These are phyloP conservation scores for Rhabditoides inermis DNA, from an alignment of 2,888 invertebrate species.

Conservation along the genomic window DNA sequence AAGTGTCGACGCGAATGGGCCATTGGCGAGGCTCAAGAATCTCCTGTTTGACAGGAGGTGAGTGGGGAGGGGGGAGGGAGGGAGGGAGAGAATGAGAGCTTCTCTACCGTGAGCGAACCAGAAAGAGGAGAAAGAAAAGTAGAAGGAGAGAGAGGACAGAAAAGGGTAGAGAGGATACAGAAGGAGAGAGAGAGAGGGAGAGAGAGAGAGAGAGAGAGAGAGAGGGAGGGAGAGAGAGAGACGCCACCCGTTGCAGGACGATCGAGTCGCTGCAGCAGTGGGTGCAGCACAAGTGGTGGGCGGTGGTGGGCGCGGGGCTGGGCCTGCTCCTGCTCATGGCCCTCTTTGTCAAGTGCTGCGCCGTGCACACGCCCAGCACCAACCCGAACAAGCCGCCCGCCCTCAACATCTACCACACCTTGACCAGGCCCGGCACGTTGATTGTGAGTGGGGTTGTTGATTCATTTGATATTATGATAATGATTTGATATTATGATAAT, in stretches of 20 bases:
- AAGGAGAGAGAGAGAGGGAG: too few species aligned
- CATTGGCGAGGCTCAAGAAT: constrained; percentile 79
- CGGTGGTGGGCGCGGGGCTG: constrained; percentile 81
- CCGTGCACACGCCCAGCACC: constrained; percentile 96
- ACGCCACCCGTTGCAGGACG: too few species aligned
- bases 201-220: too few species aligned
- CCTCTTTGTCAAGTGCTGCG: constrained; percentile 95
- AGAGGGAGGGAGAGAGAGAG: too few species aligned
- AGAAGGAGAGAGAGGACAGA: too few species aligned
- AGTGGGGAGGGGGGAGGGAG: too few species aligned
- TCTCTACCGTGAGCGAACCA: too few species aligned
- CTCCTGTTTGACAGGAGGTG: constrained; percentile 44
- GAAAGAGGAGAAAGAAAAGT: too few species aligned
- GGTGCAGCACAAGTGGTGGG: constrained; percentile 78
- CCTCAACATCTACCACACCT: constrained; percentile 73
- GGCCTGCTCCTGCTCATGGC: constrained; percentile 90
- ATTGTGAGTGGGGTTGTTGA: constrained; percentile 19
- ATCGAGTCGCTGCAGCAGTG: constrained; percentile 44
- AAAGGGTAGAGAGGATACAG: too few species aligned
- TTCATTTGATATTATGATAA: not conserved
- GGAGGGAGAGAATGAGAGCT: too few species aligned
- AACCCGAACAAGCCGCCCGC: constrained; percentile 96
- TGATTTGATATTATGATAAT: not conserved
- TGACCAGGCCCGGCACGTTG: constrained; percentile 58
- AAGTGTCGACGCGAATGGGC: constrained; percentile 96